These are phyloP conservation scores for Therioaphis trifolii DNA, from an alignment of 2,888 invertebrate genomes.

Conservation along the genomic window DNA sequence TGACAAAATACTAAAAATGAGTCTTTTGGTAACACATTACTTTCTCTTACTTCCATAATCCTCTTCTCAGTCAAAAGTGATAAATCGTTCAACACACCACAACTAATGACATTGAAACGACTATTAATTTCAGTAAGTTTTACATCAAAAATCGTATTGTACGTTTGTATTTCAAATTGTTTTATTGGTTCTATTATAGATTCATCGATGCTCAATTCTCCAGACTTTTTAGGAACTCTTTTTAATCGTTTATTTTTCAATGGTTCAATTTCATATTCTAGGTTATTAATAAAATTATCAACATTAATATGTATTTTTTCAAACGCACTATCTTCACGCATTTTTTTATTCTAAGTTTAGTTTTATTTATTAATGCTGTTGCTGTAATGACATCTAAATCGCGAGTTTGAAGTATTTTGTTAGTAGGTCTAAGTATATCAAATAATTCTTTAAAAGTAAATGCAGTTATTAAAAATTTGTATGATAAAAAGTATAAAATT, in stretches of 20 bases:
- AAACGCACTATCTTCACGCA: slow-evolving; percentile 21
- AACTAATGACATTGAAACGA: slow-evolving; percentile 5
- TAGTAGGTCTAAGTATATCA: slow-evolving; percentile 14
- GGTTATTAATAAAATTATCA: background rate
- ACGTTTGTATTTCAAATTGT: slow-evolving; percentile 15
- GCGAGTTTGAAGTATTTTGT: slow-evolving; percentile 8
- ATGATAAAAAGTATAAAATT: slow-evolving; percentile 6
- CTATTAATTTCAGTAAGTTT: background rate
- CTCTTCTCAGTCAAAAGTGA: slow-evolving; percentile 15
- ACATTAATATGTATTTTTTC: background rate
- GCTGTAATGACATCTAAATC: slow-evolving; percentile 18
- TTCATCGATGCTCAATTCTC: slow-evolving; percentile 17
- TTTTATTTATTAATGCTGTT: background rate
- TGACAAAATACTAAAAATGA: slow-evolving; percentile 32
- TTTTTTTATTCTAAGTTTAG: background rate
- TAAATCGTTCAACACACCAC: slow-evolving; percentile 11
- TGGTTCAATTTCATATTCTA: slow-evolving; percentile 9
- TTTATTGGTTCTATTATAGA: background rate
- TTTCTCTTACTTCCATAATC: slow-evolving; percentile 24
- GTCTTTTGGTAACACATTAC: slow-evolving; percentile 10
- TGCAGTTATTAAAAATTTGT: background rate
- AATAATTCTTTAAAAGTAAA: background rate
- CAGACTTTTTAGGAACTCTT: slow-evolving; percentile 17
- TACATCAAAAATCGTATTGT: slow-evolving; percentile 7
- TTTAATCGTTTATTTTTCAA: no score